Evolutionary conservation across 2,888 invertebrate species (phyloP).

Genomic region (Tromatobia lineatoria): DNA sequence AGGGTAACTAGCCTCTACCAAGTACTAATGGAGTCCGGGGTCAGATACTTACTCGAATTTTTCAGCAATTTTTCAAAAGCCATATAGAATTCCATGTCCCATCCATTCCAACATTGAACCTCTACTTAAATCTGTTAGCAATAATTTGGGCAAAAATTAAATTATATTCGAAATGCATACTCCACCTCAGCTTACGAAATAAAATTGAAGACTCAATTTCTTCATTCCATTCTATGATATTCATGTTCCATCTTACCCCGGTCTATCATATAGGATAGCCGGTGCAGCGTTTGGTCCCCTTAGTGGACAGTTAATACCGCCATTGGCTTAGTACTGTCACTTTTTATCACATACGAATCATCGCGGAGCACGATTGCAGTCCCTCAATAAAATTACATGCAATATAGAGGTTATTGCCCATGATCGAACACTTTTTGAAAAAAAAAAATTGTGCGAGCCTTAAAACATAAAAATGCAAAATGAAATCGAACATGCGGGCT

Average conservation of each 20-base stretch:
- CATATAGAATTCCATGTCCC: not conserved
- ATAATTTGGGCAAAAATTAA: too few relatives aligned
- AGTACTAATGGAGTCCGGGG: not conserved
- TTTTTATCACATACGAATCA: not conserved
- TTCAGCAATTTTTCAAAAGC: not conserved
- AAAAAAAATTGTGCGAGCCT: too few relatives aligned
- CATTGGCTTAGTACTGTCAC: not conserved
- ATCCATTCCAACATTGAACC: too few relatives aligned
- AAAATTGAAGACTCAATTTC: too few relatives aligned
- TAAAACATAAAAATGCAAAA: not conserved
- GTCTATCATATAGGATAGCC: not conserved
- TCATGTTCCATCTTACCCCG: not conserved
- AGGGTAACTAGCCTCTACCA: conserved; percentile 10
- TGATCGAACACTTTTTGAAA: not conserved
- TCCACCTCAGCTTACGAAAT: too few relatives aligned
- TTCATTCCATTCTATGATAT: too few relatives aligned
- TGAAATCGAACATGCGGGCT: not conserved
- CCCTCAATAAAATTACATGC: not conserved
- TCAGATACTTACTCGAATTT: not conserved
- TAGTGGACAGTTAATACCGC: not conserved
- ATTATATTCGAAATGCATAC: too few relatives aligned
- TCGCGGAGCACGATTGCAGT: not conserved
- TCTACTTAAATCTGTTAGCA: too few relatives aligned
- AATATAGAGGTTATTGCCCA: not conserved
- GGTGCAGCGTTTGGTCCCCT: not conserved